Evolutionary conservation across 1,140 invertebrate genomes (phyloP), one percentile per base, ranked within the genome.

Genomic region (Drosophila leontia): DNA sequence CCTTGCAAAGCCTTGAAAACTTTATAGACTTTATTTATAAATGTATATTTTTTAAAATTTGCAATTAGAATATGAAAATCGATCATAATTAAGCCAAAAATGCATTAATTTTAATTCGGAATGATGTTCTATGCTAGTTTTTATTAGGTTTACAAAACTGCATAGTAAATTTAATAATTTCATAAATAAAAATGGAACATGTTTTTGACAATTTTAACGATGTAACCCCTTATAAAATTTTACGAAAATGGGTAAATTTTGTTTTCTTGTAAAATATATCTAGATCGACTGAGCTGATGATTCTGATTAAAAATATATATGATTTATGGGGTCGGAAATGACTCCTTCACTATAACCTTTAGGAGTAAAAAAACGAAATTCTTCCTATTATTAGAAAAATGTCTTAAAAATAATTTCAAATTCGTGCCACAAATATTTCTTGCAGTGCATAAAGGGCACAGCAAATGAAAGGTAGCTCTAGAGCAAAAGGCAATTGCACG

Each of bases 401-500:
- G 3, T n/a, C 3, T n/a, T 47, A 26, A 7, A 4, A 23, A 13
- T 13, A 48, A 26, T 15, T 15, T 6, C 7, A 1, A 29, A 15
- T 26, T 48, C 3, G 0, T 7, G 1, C 3, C 8, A 7, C 15
- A 12, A 17, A 17, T 17, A 51, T 51, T 51, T 51, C 5, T 34
- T 2, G 15, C 23, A 68, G 67, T 70, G 63, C 8, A 32, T 34
- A 0, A 17, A 13, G 50, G 26, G 55, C 56, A 42, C 32, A 63
- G 34, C 50, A 53, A 70, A 67, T 61, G 58, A 67, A 83, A 80
- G 70, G 76, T 83, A 63, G 79, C 61, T 48, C 45, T 29, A 29
- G 45, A 26, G 61, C 62, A 78, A 80, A 65, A 29, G 65, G 68
- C 75, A 83, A 82, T 78, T 85, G 82, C 68, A 85, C 71, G 75